These are phyloP conservation scores for Lepilemur ruficaudatus DNA, from an alignment of 2,797 vertebrate species.

Conservation along the genomic window DNA sequence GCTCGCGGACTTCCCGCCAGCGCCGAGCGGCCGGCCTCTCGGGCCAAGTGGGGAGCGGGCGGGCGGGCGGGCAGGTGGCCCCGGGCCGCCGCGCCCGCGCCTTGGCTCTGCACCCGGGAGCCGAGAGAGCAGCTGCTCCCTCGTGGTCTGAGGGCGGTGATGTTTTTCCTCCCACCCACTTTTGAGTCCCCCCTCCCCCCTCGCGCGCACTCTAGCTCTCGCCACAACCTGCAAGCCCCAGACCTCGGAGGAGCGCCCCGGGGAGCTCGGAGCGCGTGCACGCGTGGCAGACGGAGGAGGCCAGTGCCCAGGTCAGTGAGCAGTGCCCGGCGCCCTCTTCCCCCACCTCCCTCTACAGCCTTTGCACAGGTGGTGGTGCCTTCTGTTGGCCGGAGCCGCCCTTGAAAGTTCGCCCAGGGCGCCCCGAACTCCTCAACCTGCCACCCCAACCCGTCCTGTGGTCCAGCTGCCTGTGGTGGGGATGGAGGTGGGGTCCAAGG, in stretches of 20 bases:
- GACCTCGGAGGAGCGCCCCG: conserved; percentile 62
- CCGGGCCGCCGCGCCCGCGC: conserved; percentile 38
- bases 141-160: conserved; percentile 75
- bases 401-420: neutral
- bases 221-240: conserved; percentile 72
- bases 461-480: neutral
- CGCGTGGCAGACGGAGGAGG: conserved; percentile 66
- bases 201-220: conserved; percentile 61
- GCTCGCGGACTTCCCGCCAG: conserved; percentile 50
- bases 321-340: neutral
- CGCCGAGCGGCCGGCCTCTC: neutral
- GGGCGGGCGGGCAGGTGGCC: conserved; percentile 66
- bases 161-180: conserved; percentile 78
- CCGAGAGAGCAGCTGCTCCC: conserved; percentile 41
- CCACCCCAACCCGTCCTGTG: neutral
- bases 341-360: neutral
- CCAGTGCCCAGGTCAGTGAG: conserved; percentile 76
- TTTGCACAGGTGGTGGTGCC: conserved; percentile 67
- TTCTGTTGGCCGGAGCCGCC: neutral
- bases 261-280: conserved; percentile 53
- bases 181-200: conserved; percentile 60
- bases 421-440: neutral
- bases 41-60: conserved; percentile 40
- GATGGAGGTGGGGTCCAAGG: neutral
- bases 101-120: conserved; percentile 60